A percentile compares a stretch with the other conserved stretches of the same genome.
Conservation (phyloP, 2,888 invertebrate species). For the Agrotis ipsilon region DNA sequence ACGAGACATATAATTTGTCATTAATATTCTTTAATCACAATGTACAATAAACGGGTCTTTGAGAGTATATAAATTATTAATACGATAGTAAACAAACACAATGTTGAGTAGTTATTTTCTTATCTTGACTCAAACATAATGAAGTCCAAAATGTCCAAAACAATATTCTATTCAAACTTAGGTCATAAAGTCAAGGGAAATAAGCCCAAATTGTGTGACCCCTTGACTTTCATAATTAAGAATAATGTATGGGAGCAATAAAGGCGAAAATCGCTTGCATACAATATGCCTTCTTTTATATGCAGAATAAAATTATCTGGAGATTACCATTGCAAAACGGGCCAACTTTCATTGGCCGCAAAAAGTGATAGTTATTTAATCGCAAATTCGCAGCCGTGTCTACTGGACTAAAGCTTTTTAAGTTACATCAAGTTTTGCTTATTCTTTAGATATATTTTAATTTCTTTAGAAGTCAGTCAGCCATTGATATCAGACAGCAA, state of each 20-base stretch:
- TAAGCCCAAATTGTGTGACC: slow-evolving; percentile 32
- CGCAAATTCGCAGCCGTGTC: slow-evolving; percentile 34
- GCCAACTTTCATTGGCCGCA: slow-evolving; percentile 44
- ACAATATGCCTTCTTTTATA: slow-evolving; percentile 34
- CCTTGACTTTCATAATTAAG: slow-evolving; percentile 41
- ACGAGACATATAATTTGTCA: slow-evolving; percentile 38
- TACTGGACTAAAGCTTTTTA: slow-evolving; percentile 20
- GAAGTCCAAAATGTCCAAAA: slow-evolving; percentile 13
- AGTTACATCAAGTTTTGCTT: slow-evolving; percentile 25
- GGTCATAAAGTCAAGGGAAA: slow-evolving; percentile 18
- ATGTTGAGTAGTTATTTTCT: slow-evolving; percentile 24
- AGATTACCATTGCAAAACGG: slow-evolving; percentile 62
- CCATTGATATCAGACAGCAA: slow-evolving; percentile 22
- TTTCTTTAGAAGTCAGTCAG: not conserved
- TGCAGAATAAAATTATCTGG: slow-evolving; percentile 54
- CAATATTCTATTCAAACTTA: slow-evolving; percentile 5
- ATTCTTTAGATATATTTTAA: slow-evolving; percentile 8
- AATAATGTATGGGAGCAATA: slow-evolving; percentile 38
- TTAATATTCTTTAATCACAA: slow-evolving; percentile 47
- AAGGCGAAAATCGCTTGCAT: slow-evolving; percentile 44
- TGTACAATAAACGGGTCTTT: slow-evolving; percentile 24
- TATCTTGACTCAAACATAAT: not conserved
- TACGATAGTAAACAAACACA: slow-evolving; percentile 32
- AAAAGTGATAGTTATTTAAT: slow-evolving; percentile 63
- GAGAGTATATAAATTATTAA: slow-evolving; percentile 27